Base-by-base conservation (phyloP, 2,888 invertebrate genomes). In the Oscheius sp. region DNA sequence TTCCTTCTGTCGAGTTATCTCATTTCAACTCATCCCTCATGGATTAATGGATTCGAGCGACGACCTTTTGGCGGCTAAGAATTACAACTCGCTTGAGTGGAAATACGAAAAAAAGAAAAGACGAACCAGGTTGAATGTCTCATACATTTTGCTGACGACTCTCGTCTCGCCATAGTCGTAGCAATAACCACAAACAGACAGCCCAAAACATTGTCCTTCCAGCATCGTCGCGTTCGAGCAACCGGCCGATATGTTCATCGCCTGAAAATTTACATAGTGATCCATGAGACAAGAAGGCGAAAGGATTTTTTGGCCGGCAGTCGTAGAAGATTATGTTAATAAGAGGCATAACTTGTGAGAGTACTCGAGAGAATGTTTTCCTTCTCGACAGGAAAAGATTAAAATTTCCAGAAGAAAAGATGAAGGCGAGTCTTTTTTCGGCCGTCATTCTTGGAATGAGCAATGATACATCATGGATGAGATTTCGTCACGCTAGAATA, bases 131-230 rank as follows among this genome's bases (percentile, higher is more conserved):
- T 82, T 82, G 71, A 80, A 82, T 41, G 73, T 63, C 44, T 82
- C 81, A 28, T 82, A 82, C 33, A 77, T 75, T 20, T 71, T 73
- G 8, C 73, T 71, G 14, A 74, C 71, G 22, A 70, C 68, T 22
- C 72, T 63, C 17, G 71, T 76, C 32, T 80, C 77, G 4, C 73
- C 82, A 36, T 72, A 77, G 64, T 80, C 79, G 54, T 82, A 82
- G 67, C 82, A 82, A 50, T 65, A 80, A n/a, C 82, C 82, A 59
- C 82, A 82, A 3, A 82, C 70, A 3, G 79, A 74, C 57, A 80
- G 54, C 20, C 77, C 79, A 33, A 73, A 74, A 59, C 82, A 82
- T 2, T 65, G 65, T 2, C 77, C 77, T 22, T 69, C 50, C n/a
- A 66, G 54, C 50, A 71, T 65, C 2, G 67, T 72, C 47, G 61